Base-by-base conservation (phyloP, 2,797 vertebrate genomes). In the Serranus cabrilla region DNA sequence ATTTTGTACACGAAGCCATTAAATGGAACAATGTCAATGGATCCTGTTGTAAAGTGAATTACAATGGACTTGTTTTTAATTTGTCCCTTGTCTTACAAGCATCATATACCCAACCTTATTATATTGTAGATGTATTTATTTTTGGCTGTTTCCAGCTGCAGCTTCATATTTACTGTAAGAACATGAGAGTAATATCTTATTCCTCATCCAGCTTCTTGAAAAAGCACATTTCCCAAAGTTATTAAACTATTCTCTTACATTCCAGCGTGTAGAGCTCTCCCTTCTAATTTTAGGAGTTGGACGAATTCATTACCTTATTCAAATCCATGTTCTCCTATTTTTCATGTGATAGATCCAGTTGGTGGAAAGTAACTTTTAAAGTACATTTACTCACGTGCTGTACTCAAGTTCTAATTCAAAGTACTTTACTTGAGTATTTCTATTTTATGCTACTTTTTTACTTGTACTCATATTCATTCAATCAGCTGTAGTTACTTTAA, bases 51-150 rank as follows among this genome's bases (percentile, higher is more conserved):
- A 20, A 21, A 11, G 18, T 66, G 14, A 39, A 55, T 54, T 37
- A 50, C 23, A 62, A 25, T 50, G 7, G 18, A 18, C 39, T 25
- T 66, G 52, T n/a, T 60, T 46, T 46, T 7, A 46, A 27, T 67
- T 34, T 34, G 34, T 34, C 34, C 7, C 34, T 34, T 34, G 34
- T 34, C 42, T 7, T 43, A 16, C 17, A 42, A 42, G 16, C 18
- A 40, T 37, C n/a, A 37, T 40, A n/a, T 12, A 27, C 11, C 3
- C 54, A n/a, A 11, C 27, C 11, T 2, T 56, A n/a, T 31, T 54
- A 17, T 16, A 9, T 18, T 31, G 25, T 11, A 18, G 2, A 11
- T 4, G 16, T 31, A 6, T 21, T 47, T 47, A 16, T 51, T 23
- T 16, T 27, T 17, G 1, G 5, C 17, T 21, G 2, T 2, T 10